Evolutionary conservation across 2,888 invertebrate species (phyloP), one percentile per base, ranked within the genome.

Genomic region (Dryocosmus kuriphilus): DNA sequence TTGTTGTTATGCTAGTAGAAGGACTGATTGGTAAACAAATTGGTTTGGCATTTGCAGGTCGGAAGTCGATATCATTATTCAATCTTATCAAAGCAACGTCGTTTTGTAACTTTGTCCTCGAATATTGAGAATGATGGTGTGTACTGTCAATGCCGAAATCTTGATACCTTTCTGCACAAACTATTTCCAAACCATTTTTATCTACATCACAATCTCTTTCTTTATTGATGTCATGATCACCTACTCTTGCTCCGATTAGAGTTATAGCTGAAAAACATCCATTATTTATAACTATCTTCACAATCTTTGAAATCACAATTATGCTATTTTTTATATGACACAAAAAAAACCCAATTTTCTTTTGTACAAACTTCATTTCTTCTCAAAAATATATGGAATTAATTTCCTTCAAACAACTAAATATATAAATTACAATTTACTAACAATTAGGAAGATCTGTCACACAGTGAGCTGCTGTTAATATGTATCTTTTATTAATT

Each of bases 1-100:
- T 71, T 11, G 46, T n/a, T 30, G 71, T 71, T 30, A 71, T 71
- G 27, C 1, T 78, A 0, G 85, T 73, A 1, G 86, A 84, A 16
- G 83, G 61, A n/a, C 88, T 91, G 19, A 88, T 86, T 7, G 94
- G 94, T 76, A 94, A 81, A 81, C 94, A 94, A 76, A 94, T 90
- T 6, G 94, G 92, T 55, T 90, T 91, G 78, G 92, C 92, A 75
- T 89, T 93, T 46, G 89, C 92, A 87, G 92, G 86, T 61, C 89
- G 83, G 80, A 94, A 93, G 83, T 94, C 92, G 1, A 93, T 93
- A 9, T 92, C 91, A 74, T 89, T 86, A 24, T 92, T 84, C 19
- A 94, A 87, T 83, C 94, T 92, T 75, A 95, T 88, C 7, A 95
- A 87, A 0, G 93, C 95, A 71, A 95, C 93, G 83, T 95, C 95